phyloP scores from a whole-genome alignment of 2,888 invertebrate species.

The Hypercompe scribonia region DNA sequence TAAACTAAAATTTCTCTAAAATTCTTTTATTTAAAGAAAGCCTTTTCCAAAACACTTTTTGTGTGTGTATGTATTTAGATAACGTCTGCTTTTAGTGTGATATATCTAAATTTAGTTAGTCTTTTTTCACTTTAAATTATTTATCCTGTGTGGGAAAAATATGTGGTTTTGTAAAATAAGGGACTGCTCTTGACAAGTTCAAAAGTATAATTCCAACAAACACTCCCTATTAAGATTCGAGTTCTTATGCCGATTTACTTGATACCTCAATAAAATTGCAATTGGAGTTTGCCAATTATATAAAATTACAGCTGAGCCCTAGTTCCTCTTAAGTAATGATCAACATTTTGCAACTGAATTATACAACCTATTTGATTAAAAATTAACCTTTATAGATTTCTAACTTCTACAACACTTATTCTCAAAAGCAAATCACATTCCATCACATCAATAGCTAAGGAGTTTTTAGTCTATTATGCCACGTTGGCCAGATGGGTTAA shows the following conservation, averaged over 20 bases:
- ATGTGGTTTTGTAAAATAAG: not conserved
- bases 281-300: constrained; percentile 14
- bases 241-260: constrained; percentile 2
- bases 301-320: constrained; percentile 9
- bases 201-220: not conserved
- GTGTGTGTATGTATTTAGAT: too few species aligned
- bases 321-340: constrained; percentile 2
- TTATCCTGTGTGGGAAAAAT: not conserved
- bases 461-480: too few species aligned
- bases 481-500: too few species aligned
- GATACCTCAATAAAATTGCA: constrained; percentile 13
- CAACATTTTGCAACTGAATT: not conserved
- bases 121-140: too few species aligned
- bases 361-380: not conserved
- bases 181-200: too few species aligned
- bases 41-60: too few species aligned
- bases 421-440: too few species aligned
- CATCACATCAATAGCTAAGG: too few species aligned
- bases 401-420: not conserved
- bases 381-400: not conserved
- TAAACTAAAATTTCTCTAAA: too few species aligned
- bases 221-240: not conserved
- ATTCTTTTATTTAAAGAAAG: too few species aligned
- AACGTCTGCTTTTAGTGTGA: too few species aligned
- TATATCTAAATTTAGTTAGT: too few species aligned